Evolutionary conservation across 2,113 vertebrate genomes (phyloP).

Genomic region (Pedionomus torquatus): DNA sequence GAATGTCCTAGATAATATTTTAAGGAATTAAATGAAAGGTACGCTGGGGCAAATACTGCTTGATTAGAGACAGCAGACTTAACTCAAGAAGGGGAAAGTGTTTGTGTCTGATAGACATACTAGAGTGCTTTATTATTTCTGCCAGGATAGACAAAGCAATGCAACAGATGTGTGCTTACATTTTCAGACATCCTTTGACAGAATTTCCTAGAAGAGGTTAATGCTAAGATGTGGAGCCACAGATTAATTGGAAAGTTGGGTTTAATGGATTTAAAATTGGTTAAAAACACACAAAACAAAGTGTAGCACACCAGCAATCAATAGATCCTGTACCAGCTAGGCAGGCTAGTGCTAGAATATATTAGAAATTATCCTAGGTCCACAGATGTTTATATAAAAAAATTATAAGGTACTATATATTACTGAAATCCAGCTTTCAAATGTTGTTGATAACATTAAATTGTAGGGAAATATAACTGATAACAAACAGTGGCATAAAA

Average conservation of each 20-base stretch:
- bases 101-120: not conserved
- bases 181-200: constrained; percentile 30
- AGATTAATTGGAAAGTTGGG: constrained; percentile 7
- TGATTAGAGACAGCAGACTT: not conserved
- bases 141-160: not conserved
- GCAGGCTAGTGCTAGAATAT: not conserved
- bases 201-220: constrained; percentile 24
- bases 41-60: not conserved
- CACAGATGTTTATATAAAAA: not conserved
- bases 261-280: constrained; percentile 53
- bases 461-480: not conserved
- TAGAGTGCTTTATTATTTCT: constrained; percentile 29
- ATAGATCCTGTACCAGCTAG: not conserved
- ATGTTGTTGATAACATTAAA: not conserved
- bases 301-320: not conserved
- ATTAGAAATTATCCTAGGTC: not conserved
- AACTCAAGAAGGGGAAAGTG: not conserved
- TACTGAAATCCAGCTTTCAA: constrained; percentile 11
- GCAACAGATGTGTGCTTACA: not conserved
- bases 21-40: not conserved
- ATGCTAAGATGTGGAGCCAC: not conserved
- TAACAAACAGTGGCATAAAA: not conserved
- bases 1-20: not conserved
- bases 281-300: not conserved
- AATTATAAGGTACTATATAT: not conserved